Evolutionary conservation across 2,888 invertebrate species (phyloP).

Genomic region (Plemyria rubiginata): DNA sequence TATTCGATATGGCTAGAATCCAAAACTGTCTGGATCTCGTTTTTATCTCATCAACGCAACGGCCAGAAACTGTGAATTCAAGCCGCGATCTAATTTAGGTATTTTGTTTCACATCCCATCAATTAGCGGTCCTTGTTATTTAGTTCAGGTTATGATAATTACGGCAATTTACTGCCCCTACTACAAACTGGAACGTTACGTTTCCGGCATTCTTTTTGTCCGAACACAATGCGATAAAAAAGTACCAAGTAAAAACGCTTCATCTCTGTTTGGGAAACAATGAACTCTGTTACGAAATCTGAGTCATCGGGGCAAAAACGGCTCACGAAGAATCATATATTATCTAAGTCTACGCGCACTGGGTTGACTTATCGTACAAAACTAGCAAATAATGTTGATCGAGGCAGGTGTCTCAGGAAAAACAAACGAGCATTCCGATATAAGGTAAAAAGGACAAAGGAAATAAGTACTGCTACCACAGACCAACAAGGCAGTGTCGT

Average conservation of each 20-base stretch:
- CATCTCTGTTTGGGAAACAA: conserved; percentile 33
- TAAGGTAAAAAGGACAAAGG: conserved; percentile 15
- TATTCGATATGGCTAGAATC: not conserved
- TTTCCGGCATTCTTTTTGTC: conserved; percentile 30
- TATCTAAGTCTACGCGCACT: not conserved
- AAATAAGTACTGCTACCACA: not conserved
- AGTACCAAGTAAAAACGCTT: conserved; percentile 18
- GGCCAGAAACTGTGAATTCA: conserved; percentile 14
- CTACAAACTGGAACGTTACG: conserved; percentile 36
- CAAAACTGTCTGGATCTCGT: not conserved
- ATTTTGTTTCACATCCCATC: conserved; percentile 37
- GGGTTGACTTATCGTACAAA: not conserved
- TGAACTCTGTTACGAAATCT: conserved; percentile 27
- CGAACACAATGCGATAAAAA: conserved; percentile 30
- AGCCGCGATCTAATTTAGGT: conserved; percentile 29
- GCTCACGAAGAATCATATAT: conserved; percentile 11
- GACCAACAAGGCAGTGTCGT: conserved; percentile 5
- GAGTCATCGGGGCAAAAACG: conserved; percentile 26
- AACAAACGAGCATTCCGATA: not conserved
- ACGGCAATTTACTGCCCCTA: conserved; percentile 33
- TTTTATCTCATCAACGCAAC: not conserved
- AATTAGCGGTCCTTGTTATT: conserved; percentile 38
- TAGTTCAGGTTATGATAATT: conserved; percentile 36
- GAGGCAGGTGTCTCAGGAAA: not conserved
- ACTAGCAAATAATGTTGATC: not conserved